These are phyloP conservation scores for Falco novaeseelandiae DNA, from an alignment of 2,797 vertebrate species.

Conservation along the genomic window DNA sequence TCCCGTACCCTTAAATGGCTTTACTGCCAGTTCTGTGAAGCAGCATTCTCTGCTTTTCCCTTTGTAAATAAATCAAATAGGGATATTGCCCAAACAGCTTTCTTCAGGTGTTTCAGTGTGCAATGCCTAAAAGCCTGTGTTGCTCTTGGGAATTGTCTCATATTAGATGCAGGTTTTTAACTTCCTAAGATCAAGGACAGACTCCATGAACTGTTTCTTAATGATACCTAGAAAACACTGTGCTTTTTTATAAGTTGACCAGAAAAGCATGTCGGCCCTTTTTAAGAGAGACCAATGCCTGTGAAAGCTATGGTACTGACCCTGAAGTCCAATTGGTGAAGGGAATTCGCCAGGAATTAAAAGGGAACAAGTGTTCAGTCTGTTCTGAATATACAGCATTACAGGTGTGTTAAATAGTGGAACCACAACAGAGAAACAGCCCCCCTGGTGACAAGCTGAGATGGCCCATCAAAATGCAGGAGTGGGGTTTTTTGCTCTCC, in stretches of 20 bases:
- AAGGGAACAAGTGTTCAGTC: not conserved
- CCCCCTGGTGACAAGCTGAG: not conserved
- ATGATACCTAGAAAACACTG: not conserved
- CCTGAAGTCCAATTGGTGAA: too few relatives aligned
- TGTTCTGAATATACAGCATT: not conserved
- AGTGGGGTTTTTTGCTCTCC: fast-evolving
- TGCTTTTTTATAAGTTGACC: not conserved
- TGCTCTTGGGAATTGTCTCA: not conserved
- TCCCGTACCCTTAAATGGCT: not conserved
- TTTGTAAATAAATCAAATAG: not conserved
- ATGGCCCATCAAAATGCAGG: not conserved
- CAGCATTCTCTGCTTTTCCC: not conserved
- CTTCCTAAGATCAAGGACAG: not conserved
- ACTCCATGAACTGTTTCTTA: not conserved
- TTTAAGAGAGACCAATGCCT: not conserved
- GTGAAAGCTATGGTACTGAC: not conserved
- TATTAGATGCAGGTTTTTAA: not conserved
- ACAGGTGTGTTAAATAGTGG: not conserved
- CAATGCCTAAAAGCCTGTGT: not conserved
- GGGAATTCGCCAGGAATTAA: not conserved
- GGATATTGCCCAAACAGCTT: not conserved
- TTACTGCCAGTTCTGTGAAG: not conserved
- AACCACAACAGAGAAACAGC: not conserved
- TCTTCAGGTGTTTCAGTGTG: not conserved
- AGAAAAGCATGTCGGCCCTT: not conserved